Base-by-base conservation (phyloP, 2,113 vertebrate species). In the Pogona vitticeps region DNA sequence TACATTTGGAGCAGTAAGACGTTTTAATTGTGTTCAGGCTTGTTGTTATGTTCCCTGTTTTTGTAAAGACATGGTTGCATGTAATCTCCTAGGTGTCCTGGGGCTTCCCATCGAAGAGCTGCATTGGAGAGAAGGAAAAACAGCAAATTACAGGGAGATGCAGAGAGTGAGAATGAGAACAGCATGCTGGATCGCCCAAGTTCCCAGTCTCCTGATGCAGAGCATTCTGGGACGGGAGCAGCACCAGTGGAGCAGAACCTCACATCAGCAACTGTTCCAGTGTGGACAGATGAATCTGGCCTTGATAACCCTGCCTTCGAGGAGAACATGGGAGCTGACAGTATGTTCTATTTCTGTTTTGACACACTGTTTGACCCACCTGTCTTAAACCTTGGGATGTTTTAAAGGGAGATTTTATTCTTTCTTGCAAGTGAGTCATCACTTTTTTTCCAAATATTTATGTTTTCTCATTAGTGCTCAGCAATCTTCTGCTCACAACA, bases 271-370 rank as follows among this genome's bases (percentile, higher is more conserved):
- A 89, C 96, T 18, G 95, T 96, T 52, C 96, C 98, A 0, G 10
- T 89, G 0, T 98, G 98, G 98, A 96, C 96, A 0, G 97, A 98
- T 1, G 98, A 98, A 23, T 96, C 98, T 0, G 90, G 98, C 87
- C 95, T 98, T 1, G 98, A 99, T 94, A 99, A 99, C 94, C 98
- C 97, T 0, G 97, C 98, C 92, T 99, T 98, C 52, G 98, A 99
- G 90, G 98, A 98, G 95, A 98, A 86, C 95, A 95, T 96, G 0
- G 96, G 96, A 86, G 96, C 98, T 85, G 98, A 99, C 90, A 96
- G 98, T 99, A 97, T 92, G 98, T 97, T 91, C 38, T 8, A 2
- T 86, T 86, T 80, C 56, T 4, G 76, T 78, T 81, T 70, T 72
- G 76, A 73, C 82, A 26, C 28, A 63, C 15, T 5, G 59, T 71